Conservation (phyloP, 2,113 vertebrate genomes). For the Lepisosteus osseus region DNA sequence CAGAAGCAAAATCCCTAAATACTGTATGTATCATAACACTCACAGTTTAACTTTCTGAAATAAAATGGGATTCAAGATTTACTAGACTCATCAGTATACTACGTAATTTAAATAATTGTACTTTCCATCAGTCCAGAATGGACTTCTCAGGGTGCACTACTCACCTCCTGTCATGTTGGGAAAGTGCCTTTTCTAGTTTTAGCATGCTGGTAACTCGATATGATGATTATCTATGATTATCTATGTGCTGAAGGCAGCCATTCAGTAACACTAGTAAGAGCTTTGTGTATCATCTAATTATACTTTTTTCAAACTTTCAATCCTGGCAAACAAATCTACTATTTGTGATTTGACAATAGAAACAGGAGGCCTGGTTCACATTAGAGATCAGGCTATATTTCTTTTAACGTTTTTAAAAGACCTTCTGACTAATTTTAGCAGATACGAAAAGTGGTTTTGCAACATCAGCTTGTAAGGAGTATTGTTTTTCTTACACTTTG, state of each 20-base stretch:
- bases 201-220: conserved; percentile 1
- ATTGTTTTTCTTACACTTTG: too few relatives aligned
- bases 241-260: conserved; percentile 8
- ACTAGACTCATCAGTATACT: neutral
- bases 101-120: neutral
- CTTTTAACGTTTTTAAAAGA: neutral
- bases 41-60: neutral
- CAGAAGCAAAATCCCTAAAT: conserved; percentile 1
- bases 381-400: neutral
- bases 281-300: neutral
- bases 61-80: neutral
- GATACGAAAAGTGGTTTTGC: neutral
- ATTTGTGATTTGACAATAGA: conserved; percentile 34
- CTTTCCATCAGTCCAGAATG: neutral
- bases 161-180: conserved; percentile 3
- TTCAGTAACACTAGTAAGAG: neutral
- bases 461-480: neutral
- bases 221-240: conserved; percentile 19
- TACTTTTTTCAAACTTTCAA: neutral
- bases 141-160: neutral
- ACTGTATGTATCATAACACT: conserved; percentile 1
- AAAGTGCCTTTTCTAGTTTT: neutral
- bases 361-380: neutral
- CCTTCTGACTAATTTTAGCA: neutral
- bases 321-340: conserved; percentile 14